Percentiles rank a stretch among this genome's conserved stretches.
phyloP scores from a whole-genome alignment of 2,113 vertebrate genomes.

The Riparia riparia region DNA sequence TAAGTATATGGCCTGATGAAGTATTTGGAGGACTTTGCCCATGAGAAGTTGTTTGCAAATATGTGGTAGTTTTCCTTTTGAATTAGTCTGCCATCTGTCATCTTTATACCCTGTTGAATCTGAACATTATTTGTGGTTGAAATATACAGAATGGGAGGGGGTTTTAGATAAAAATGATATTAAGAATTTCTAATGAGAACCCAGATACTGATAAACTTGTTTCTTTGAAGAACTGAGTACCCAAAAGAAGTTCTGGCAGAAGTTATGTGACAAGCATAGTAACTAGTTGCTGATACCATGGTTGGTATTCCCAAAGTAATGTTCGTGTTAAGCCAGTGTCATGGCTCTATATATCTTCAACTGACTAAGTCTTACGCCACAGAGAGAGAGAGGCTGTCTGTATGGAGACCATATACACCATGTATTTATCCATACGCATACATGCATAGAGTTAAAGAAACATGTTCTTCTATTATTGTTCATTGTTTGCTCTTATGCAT shows the following conservation, averaged over 20 bases:
- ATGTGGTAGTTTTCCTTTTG: neutral
- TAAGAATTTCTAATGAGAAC: neutral
- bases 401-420: neutral
- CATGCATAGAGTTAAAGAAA: neutral
- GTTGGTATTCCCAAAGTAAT: neutral
- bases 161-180: neutral
- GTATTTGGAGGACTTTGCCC: neutral
- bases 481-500: neutral
- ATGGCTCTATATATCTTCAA: neutral
- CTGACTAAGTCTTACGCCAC: neutral
- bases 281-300: neutral
- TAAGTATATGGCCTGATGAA: neutral
- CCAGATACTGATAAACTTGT: neutral
- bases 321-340: neutral
- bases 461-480: neutral
- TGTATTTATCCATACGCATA: neutral
- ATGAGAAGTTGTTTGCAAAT: neutral
- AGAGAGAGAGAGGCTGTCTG: neutral
- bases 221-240: neutral
- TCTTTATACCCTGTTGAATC: neutral
- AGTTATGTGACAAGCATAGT: neutral
- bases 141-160: neutral
- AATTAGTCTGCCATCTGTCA: conserved; percentile 10
- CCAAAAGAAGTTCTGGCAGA: neutral
- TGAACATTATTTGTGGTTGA: neutral